Conservation (phyloP, 2,888 invertebrate species). For the Pollenia amentaria region DNA sequence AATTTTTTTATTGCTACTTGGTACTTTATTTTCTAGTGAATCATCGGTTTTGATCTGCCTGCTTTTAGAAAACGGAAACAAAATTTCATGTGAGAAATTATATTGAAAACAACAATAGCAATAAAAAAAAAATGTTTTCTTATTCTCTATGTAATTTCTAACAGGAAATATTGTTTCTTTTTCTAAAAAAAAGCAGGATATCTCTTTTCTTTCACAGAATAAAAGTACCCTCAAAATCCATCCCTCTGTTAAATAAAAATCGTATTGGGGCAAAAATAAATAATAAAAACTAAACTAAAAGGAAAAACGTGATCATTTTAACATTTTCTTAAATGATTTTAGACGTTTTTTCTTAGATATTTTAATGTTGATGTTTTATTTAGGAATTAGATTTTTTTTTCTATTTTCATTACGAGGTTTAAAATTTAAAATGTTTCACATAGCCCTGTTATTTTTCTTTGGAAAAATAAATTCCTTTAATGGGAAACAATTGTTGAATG, state of each 20-base stretch:
- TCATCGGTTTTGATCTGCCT: too few species aligned
- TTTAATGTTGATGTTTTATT: slow-evolving; percentile 70
- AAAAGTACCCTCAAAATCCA: slow-evolving; percentile 44
- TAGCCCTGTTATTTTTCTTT: slow-evolving; percentile 45
- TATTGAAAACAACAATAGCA: too few species aligned
- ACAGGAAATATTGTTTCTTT: too few species aligned
- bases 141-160: too few species aligned
- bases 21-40: too few species aligned
- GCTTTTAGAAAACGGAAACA: too few species aligned
- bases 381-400: slow-evolving; percentile 59
- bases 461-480: slow-evolving; percentile 34
- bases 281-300: slow-evolving; percentile 33
- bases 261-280: too few species aligned
- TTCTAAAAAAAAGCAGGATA: not conserved
- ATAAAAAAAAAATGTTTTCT: too few species aligned
- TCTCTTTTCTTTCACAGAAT: not conserved
- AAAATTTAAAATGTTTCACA: slow-evolving; percentile 67
- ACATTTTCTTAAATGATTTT: slow-evolving; percentile 79
- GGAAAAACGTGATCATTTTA: slow-evolving; percentile 83
- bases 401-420: not conserved
- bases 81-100: too few species aligned
- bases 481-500: slow-evolving; percentile 41
- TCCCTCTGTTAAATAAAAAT: slow-evolving; percentile 32
- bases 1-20: too few species aligned
- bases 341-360: slow-evolving; percentile 69